Evolutionary conservation across 2,797 vertebrate genomes (phyloP).

Genomic region (Sphenopsis melanotis): DNA sequence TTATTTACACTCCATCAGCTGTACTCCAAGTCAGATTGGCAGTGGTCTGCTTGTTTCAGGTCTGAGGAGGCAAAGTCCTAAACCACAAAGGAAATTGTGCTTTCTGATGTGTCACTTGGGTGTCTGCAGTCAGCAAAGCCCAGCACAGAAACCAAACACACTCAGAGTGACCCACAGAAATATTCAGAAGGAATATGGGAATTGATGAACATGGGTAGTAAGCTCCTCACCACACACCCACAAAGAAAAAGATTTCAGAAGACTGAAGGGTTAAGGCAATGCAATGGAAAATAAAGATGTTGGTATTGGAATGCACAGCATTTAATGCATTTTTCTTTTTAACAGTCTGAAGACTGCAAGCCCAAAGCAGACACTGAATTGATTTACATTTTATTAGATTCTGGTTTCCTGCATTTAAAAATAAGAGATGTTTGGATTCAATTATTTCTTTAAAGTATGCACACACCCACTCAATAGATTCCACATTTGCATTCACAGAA

Average conservation of each 20-base stretch:
- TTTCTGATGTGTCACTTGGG: not conserved
- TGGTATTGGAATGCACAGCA: conserved; percentile 26
- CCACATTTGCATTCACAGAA: conserved; percentile 31
- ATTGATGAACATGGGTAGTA: not conserved
- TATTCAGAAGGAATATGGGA: not conserved
- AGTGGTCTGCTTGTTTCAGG: not conserved
- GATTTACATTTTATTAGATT: conserved; percentile 64
- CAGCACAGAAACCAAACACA: not conserved
- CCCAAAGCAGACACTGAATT: conserved; percentile 47
- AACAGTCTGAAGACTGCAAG: conserved; percentile 31
- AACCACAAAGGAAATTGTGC: not conserved
- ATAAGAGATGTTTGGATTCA: conserved; percentile 47
- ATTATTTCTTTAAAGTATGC: conserved; percentile 36
- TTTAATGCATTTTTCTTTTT: not conserved
- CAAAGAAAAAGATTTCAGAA: not conserved
- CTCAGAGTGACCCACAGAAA: not conserved
- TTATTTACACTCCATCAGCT: not conserved
- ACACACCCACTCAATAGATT: conserved; percentile 3
- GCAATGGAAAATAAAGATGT: conserved; percentile 24
- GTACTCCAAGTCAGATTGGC: not conserved
- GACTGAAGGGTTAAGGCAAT: not conserved
- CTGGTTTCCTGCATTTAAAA: conserved; percentile 38
- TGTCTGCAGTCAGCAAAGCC: conserved; percentile 17
- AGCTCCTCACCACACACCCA: not conserved
- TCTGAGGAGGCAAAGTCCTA: not conserved